Base-by-base conservation (phyloP, 2,888 invertebrate genomes). In the Agriopis marginaria region DNA sequence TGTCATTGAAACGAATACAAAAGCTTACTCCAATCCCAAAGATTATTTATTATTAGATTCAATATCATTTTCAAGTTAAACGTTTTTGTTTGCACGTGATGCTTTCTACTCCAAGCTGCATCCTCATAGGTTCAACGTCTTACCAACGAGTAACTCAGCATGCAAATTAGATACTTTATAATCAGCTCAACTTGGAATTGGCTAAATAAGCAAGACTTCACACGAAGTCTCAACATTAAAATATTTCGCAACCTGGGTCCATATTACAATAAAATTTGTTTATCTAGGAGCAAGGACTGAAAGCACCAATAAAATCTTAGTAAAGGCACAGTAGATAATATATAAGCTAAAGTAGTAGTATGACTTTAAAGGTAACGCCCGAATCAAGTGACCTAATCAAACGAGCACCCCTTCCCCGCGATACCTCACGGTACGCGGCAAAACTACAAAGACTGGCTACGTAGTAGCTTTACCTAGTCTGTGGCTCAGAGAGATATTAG, bases 241-340 rank as follows among this genome's bases (percentile, higher is more conserved):
- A 67, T 60, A 49, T 67, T 72, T 68, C 60, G 67, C 66, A 77
- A 66, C 66, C 56, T 66, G 45, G 39, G 10, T 63, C 65, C 69
- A 65, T 55, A 55, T 8, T 7, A 70, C 58, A 44, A 49, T 64
- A 66, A 51, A 75, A 71, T 70, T 68, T 53, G 66, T 72, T 50
- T 74, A 70, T 74, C 61, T 75, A 63, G 61, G 50, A 68, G 50
- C 66, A 17, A 64, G 63, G 55, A 60, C 47, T 47, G 51, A 42
- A 42, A 76, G 75, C 74, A 64, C 66, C 74, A 74, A 79, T 82
- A 81, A 79, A 82, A 79, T 77, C 73, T 74, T 72, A 63, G 76
- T 75, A 79, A 78, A 32, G 32, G 32, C 32, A 32, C 32, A 32
- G 32, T 32, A 32, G 32, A 32, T 5, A 32, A 32, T 5, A 32